Percentiles rank a stretch among this genome's conserved stretches.
Conservation (phyloP, 2,113 vertebrate genomes). For the Mola mola region DNA sequence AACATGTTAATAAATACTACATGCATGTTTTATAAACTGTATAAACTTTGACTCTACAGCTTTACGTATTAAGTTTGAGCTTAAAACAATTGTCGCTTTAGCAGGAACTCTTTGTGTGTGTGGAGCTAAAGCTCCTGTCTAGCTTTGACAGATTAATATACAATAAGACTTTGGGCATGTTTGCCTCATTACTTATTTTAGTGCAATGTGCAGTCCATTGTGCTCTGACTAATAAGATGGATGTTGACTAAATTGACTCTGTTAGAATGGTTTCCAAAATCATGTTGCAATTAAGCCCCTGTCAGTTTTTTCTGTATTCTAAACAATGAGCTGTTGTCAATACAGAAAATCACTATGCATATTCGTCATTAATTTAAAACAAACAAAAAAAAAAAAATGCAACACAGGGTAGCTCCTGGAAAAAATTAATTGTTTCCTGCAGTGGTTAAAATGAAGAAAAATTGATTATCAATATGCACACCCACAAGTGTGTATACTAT, state of each 20-base stretch:
- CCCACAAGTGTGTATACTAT: constrained; percentile 47
- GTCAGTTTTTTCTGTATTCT: not conserved
- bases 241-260: constrained; percentile 33
- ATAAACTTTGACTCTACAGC: not conserved
- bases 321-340: constrained; percentile 19
- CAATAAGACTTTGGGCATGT: constrained; percentile 13
- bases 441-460: constrained; percentile 64
- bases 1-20: not conserved
- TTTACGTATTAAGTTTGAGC: not conserved
- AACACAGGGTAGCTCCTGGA: not conserved
- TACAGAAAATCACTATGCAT: constrained; percentile 23
- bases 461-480: constrained; percentile 73
- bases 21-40: not conserved
- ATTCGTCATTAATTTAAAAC: constrained; percentile 31
- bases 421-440: constrained; percentile 34
- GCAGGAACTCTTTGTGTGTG: constrained; percentile 12
- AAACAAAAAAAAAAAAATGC: not conserved
- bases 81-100: constrained; percentile 1
- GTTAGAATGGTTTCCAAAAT: constrained; percentile 17
- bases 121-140: constrained; percentile 8
- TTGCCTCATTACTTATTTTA: constrained; percentile 36
- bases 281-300: constrained; percentile 42
- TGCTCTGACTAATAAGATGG: constrained; percentile 28
- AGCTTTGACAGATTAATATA: constrained; percentile 47
- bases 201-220: not conserved